These are phyloP conservation scores for Drosophila prosaltans DNA, from an alignment of 1,140 invertebrate species.

Conservation along the genomic window DNA sequence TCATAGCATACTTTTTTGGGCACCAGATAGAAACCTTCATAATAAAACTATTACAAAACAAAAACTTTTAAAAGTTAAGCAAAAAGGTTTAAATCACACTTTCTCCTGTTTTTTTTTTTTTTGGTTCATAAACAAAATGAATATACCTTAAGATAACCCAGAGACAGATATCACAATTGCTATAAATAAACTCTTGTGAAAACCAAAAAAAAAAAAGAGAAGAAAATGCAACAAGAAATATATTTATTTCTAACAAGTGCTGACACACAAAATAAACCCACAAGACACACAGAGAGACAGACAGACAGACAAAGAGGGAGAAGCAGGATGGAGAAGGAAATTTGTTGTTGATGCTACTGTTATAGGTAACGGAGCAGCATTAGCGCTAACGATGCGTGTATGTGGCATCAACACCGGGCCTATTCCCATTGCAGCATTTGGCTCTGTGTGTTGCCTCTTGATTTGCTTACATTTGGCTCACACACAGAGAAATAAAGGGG, in stretches of 20 bases:
- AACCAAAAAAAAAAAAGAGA: not conserved
- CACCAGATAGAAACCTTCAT: not conserved
- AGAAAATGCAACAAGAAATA: conserved; percentile 21
- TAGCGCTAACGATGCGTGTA: conserved; percentile 46
- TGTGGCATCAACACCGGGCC: conserved; percentile 30
- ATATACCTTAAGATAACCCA: conserved; percentile 6
- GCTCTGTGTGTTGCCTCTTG: conserved; percentile 64
- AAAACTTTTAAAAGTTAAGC: not conserved
- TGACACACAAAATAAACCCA: conserved; percentile 24
- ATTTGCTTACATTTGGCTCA: conserved; percentile 70
- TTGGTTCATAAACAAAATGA: not conserved
- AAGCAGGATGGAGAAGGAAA: not conserved
- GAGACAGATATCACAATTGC: conserved; percentile 10
- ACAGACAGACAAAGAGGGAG: not conserved
- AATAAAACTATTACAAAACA: not conserved
- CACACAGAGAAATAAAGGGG: conserved; percentile 50
- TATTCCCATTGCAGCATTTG: conserved; percentile 71
- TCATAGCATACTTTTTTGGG: conserved; percentile 5
- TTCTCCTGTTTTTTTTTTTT: not conserved
- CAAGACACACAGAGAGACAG: not conserved
- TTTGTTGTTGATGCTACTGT: not conserved
- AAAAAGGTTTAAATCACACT: not conserved
- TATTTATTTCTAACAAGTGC: conserved; percentile 18
- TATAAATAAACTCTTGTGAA: conserved; percentile 15
- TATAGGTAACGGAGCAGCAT: conserved; percentile 36